Conservation (phyloP, 2,888 invertebrate genomes). For the Phorcus lineatus region DNA sequence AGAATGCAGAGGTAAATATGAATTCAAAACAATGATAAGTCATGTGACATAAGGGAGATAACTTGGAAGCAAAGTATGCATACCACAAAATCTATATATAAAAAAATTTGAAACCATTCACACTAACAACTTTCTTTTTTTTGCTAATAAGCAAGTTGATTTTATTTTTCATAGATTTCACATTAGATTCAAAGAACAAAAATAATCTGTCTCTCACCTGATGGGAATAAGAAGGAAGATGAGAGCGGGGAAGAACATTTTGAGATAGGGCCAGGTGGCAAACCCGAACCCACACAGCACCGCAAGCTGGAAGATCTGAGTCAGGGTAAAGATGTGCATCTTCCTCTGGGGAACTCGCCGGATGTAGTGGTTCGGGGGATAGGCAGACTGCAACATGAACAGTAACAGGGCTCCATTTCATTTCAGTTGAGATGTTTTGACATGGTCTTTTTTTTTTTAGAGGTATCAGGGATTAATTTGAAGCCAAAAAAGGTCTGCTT, state of each 20-base stretch:
- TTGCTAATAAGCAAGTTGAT: too few relatives aligned
- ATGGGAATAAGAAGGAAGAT: constrained; percentile 77
- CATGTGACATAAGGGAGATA: too few relatives aligned
- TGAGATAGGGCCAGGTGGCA: constrained; percentile 77
- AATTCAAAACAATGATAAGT: too few relatives aligned
- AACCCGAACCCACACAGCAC: constrained; percentile 77
- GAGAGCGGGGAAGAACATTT: constrained; percentile 80
- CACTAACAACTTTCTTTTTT: too few relatives aligned
- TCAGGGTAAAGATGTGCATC: constrained; percentile 77
- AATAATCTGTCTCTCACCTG: constrained; percentile 66
- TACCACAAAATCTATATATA: too few relatives aligned
- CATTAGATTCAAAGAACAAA: background rate
- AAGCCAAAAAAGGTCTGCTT: too few relatives aligned
- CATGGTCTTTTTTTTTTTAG: background rate
- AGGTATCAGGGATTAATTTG: background rate
- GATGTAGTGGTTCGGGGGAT: constrained; percentile 78
- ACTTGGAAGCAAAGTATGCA: too few relatives aligned
- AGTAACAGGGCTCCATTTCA: too few relatives aligned
- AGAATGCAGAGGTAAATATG: too few relatives aligned
- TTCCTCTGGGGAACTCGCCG: constrained; percentile 77
- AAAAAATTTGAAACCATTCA: too few relatives aligned
- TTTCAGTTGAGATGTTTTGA: too few relatives aligned
- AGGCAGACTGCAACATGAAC: constrained; percentile 75
- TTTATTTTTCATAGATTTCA: too few relatives aligned
- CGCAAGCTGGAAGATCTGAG: constrained; percentile 76